phyloP scores from a whole-genome alignment of 2,797 vertebrate genomes.

The Emydoidea blandingii region DNA sequence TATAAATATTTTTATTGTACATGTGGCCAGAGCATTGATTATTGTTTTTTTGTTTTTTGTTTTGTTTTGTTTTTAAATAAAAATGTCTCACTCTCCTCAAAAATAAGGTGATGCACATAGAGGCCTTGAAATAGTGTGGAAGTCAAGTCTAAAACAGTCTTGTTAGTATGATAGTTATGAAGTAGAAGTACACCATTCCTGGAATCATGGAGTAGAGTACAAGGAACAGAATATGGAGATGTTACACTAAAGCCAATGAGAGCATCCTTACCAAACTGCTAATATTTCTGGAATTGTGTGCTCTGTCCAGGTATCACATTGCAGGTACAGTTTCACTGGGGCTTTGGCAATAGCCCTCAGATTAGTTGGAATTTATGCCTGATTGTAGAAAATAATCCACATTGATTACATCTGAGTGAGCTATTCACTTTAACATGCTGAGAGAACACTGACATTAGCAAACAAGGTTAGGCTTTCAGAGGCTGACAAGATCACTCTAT shows the following conservation, averaged over 20 bases:
- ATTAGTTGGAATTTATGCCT: slow-evolving; percentile 2
- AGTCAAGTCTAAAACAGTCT: background rate
- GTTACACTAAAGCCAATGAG: background rate
- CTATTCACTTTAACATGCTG: background rate
- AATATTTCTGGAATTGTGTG: accelerated
- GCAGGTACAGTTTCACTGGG: background rate
- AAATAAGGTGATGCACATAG: background rate
- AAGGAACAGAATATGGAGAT: background rate
- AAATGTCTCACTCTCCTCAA: background rate
- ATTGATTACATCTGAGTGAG: background rate
- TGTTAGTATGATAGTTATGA: background rate
- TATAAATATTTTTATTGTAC: background rate
- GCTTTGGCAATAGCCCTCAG: background rate
- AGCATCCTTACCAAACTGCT: background rate
- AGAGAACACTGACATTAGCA: background rate
- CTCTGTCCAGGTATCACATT: background rate
- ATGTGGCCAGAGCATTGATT: background rate
- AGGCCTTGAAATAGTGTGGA: accelerated
- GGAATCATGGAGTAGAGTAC: background rate
- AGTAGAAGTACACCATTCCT: accelerated
- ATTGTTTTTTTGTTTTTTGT: too few relatives aligned
- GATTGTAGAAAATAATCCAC: background rate
- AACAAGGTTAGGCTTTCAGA: background rate
- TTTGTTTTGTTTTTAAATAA: background rate
- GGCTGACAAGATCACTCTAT: background rate